Percentiles rank a stretch among this genome's conserved stretches.
phyloP scores from a whole-genome alignment of 2,797 vertebrate genomes.

The Alcedo quadribrachys region DNA sequence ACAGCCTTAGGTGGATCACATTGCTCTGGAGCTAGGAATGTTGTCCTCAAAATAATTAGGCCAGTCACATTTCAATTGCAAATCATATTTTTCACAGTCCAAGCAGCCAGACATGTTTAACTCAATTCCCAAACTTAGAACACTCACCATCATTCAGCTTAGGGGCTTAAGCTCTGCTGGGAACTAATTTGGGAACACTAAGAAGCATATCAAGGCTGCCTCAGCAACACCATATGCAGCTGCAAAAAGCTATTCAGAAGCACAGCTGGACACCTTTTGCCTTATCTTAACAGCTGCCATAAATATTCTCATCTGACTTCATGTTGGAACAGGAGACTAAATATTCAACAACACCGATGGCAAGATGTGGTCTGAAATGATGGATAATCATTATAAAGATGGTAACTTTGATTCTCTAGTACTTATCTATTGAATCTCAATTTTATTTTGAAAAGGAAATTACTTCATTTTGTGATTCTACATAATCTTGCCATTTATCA shows the following conservation, averaged over 20 bases:
- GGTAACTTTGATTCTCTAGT: background rate
- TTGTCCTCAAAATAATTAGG: slow-evolving; percentile 40
- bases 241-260: slow-evolving; percentile 35
- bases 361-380: background rate
- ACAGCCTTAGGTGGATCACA: slow-evolving; percentile 28
- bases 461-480: background rate
- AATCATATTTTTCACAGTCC: slow-evolving; percentile 34
- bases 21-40: background rate
- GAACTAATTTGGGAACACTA: slow-evolving; percentile 37
- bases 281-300: slow-evolving; percentile 42
- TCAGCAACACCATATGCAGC: background rate
- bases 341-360: background rate
- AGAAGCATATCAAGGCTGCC: background rate
- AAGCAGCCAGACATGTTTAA: slow-evolving; percentile 4
- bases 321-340: background rate
- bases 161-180: slow-evolving; percentile 28
- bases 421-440: background rate
- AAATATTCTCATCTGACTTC: slow-evolving; percentile 28
- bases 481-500: background rate
- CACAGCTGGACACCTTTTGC: slow-evolving; percentile 17
- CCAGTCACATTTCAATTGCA: slow-evolving; percentile 27
- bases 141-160: background rate
- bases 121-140: slow-evolving; percentile 47
- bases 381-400: background rate
- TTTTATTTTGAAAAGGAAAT: slow-evolving; percentile 15